Base-by-base conservation (phyloP, 1,140 invertebrate species). In the Brachionus koreanus region DNA sequence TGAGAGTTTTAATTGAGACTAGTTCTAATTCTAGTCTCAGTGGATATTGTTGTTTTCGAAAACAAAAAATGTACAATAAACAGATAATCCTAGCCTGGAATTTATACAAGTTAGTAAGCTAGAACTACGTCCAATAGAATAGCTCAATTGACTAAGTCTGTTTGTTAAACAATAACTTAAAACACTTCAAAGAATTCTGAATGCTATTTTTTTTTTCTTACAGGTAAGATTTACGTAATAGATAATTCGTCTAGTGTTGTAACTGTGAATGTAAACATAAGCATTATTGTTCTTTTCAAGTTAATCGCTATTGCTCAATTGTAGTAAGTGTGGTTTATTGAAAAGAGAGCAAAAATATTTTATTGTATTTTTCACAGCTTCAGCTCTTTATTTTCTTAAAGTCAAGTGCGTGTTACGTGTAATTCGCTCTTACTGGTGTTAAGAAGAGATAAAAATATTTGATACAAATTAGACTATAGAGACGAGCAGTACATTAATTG, bases 211-310 rank as follows among this genome's bases (percentile, higher is more conserved):
- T n/a, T 46, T 29, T 65, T 65, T 57, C 7, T 69, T 69, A 69
- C 65, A 74, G 69, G 69, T 74, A 74, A 74, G 69, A 74, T 74
- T 74, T 74, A 74, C 69, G 69, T 74, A 74, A 74, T 74, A 74
- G 69, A 74, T 74, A 74, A 74, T 74, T 69, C 35, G 33, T 69
- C 29, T 69, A 23, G 19, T 23, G 39, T 42, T 46, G 42, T 25
- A 74, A 74, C 69, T 74, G 69, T 74, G 69, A 74, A 74, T 74
- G 39, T 74, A 74, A 74, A 74, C 69, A 74, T 72, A 72, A 72
- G 67, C 39, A 72, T 72, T 72, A 74, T 74, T 74, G 65, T 69
- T 69, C 65, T 69, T 69, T 69, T 69, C 65, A 69, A 69, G 65
- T 74, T 74, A 74, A 74, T 74, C 69, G 69, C 39, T 43, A 23